Base-by-base conservation (phyloP, 2,113 vertebrate genomes). In the Ornithorhynchus anatinus region DNA sequence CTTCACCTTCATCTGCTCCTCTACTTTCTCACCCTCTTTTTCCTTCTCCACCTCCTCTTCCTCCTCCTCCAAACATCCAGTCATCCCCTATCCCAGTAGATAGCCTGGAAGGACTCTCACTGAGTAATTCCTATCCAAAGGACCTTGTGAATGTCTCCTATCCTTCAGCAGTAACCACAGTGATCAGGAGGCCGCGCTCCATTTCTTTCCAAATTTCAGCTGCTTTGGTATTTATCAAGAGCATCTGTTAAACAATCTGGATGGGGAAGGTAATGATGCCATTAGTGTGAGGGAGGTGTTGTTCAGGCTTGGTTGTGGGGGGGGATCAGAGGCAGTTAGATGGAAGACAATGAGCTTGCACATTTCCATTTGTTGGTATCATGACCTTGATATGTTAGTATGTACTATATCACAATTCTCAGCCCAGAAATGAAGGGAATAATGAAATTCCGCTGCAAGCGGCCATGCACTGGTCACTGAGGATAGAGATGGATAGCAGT, bases 231-330 rank as follows among this genome's bases (percentile, higher is more conserved):
- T 80, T 88, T 88, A 79, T 82, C 77, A 82, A 48, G 54, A 91
- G 59, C 81, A 87, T 80, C 84, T 91, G 79, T 82, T 88, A 62
- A 69, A 50, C 76, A 84, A 80, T 88, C 84, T 91, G 81, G 73
- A 89, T n/a, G 33, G 47, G 66, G 40, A 70, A 87, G 45, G 59
- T 32, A 75, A 72, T 72, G 64, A 62, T 88, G 58, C 71, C 60
- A 71, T 86, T 45, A 75, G 54, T 2, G 29, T 0, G 1, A 2
- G 53, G 17, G 57, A 29, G 45, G 25, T 17, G 8, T 48, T 48
- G n/a, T n/a, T n/a, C n/a, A n/a, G n/a, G n/a, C n/a, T n/a, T n/a
- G 58, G 66, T 64, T 59, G 25, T 64, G 53, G 48, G 32, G 73
- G 71, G 59, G 70, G 72, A 74, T 45, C 40, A 50, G 76, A 78